Percentiles rank a stretch among this genome's conserved stretches.
Evolutionary conservation across 2,113 vertebrate genomes (phyloP).

Genomic region (Lepus americanus): DNA sequence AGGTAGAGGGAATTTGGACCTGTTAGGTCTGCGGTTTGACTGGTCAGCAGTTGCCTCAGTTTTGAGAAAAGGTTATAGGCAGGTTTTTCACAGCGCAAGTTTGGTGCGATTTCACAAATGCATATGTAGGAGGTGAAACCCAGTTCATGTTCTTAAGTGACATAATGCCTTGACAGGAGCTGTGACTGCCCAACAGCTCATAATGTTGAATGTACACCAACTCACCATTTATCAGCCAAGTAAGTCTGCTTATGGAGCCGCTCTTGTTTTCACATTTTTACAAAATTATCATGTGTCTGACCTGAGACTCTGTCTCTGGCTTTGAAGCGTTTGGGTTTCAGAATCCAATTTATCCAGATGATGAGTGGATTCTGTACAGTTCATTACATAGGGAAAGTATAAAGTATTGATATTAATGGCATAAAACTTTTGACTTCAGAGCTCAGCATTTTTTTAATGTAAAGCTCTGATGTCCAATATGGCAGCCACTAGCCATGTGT

Average conservation of each 20-base stretch:
- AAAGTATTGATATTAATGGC: neutral
- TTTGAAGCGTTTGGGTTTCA: neutral
- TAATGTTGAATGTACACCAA: neutral
- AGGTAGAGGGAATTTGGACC: neutral
- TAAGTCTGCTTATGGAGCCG: neutral
- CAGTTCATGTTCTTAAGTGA: neutral
- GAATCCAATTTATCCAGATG: neutral
- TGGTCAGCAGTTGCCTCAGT: neutral
- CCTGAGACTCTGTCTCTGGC: neutral
- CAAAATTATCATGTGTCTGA: neutral
- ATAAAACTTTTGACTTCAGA: neutral
- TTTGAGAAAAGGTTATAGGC: neutral
- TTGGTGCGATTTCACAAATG: neutral
- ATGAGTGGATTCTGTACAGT: neutral
- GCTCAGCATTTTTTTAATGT: constrained; percentile 21
- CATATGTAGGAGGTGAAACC: neutral
- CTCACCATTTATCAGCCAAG: neutral
- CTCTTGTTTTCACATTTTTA: neutral
- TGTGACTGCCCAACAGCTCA: neutral
- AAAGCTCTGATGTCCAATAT: neutral
- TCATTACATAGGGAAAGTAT: neutral
- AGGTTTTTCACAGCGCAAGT: neutral
- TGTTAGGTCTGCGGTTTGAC: neutral
- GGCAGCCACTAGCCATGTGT: neutral
- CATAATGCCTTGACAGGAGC: neutral